Percentiles rank a stretch among this genome's conserved stretches.
Evolutionary conservation across 1,140 invertebrate genomes (phyloP).

Genomic region (Listronotus oregonensis): DNA sequence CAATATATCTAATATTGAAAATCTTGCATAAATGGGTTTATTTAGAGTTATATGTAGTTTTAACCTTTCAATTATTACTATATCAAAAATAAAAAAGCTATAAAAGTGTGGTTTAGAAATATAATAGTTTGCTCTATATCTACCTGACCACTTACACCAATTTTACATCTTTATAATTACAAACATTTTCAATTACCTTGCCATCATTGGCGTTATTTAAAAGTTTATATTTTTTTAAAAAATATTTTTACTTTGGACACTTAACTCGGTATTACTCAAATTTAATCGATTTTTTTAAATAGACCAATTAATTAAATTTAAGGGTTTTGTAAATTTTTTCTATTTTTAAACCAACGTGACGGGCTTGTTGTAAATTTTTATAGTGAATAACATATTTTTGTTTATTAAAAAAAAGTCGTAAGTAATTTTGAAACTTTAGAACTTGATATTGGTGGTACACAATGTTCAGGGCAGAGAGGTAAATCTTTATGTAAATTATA

Average conservation of each 20-base stretch:
- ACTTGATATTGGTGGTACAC: too few species aligned
- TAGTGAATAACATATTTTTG: too few species aligned
- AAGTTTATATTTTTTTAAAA: conserved; percentile 40
- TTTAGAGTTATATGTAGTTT: too few species aligned
- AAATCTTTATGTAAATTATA: too few species aligned
- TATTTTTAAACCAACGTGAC: conserved; percentile 34
- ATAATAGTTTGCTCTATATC: conserved; percentile 22
- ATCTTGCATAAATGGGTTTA: conserved; percentile 51
- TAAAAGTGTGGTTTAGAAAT: conserved; percentile 25
- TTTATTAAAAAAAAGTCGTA: too few species aligned
- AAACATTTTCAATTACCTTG: conserved; percentile 38
- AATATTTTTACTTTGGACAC: too few species aligned
- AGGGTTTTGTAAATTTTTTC: conserved; percentile 38
- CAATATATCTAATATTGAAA: conserved; percentile 48
- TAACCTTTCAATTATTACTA: conserved; percentile 50
- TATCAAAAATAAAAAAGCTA: conserved; percentile 49
- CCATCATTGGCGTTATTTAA: conserved; percentile 39
- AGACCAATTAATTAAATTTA: conserved; percentile 35
- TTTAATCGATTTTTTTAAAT: conserved; percentile 37
- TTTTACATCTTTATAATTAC: conserved; percentile 25
- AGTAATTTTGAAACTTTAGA: too few species aligned
- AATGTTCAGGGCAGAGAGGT: too few species aligned
- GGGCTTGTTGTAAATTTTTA: conserved; percentile 34
- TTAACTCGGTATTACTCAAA: conserved; percentile 37
- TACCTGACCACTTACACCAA: conserved; percentile 21